Base-by-base conservation (phyloP, 2,113 vertebrate genomes). In the Platichthys stellatus region DNA sequence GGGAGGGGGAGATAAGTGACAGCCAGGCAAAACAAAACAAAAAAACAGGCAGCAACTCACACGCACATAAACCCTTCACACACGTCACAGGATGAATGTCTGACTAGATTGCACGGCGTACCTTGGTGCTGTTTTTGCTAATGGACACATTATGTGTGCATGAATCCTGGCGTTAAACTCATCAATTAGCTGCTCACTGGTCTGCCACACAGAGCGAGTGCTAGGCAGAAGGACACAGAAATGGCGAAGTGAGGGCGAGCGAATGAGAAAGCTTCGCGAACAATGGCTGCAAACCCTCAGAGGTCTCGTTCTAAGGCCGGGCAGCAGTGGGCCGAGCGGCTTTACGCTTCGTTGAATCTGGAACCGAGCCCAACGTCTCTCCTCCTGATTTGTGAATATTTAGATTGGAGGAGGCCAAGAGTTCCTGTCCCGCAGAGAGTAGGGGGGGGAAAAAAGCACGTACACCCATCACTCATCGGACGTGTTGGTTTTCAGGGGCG, bases 301-400 rank as follows among this genome's bases (percentile, higher is more conserved):
- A 81, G 82, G 80, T 82, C 78, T 78, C 21, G 17, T 83, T 88
- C 63, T 81, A 57, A 77, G 69, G 72, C 68, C 64, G 43, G 64
- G 62, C 63, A 43, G 73, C n/a, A 9, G 74, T 56, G 70, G 86
- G 82, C 69, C 61, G 78, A 75, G 65, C 28, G 63, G 60, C 17
- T 62, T 68, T 83, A 78, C 38, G 81, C 88, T 78, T 90, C 84
- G 75, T 64, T 81, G 56, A 69, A 77, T 71, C 82, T 91, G 91
- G 91, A 91, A 65, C 68, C 15, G 31, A 74, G 90, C 90, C 91
- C 77, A 87, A 89, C 85, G 74, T 75, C 76, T 78, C 69, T 71
- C 63, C 82, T 71, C 72, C 60, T 84, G 86, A 90, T 90, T 90
- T 91, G 80, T 90, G 88, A 77, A 85, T 88, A 88, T 92, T 92